Evolutionary conservation across 2,113 vertebrate genomes (phyloP), one percentile per base, ranked within the genome.

Genomic region (Cyprinus carpio): DNA sequence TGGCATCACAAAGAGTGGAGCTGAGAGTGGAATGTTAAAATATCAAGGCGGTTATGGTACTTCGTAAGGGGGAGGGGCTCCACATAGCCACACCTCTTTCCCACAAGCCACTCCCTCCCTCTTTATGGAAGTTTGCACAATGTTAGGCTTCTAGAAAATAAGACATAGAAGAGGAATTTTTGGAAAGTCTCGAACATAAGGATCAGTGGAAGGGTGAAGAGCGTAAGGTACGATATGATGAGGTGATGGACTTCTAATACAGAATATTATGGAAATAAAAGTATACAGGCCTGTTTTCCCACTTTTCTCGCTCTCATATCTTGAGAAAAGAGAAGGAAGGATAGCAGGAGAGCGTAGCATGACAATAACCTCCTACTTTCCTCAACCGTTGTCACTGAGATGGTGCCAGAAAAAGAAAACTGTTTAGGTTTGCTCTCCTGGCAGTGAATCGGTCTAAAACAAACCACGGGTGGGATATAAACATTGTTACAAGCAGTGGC

Each of bases 361-460:
- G 31, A 56, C 56, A 43, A 20, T 5, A 54, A 51, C 29, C 65
- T 27, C 54, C 40, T 18, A 77, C 69, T 76, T 27, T 79, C 25
- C 29, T 80, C 20, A 40, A 82, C 62, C 87, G 58, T 83, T 79
- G 69, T 88, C 89, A 87, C 83, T n/a, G 88, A 85, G 85, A 90
- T 58, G 40, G 20, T 86, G 84, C 81, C 81, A 81, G 75, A 87
- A 90, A 89, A 92, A 85, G 72, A 87, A 91, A 20, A 83, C 87
- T 90, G 91, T 94, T 92, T 93, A 92, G 88, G 87, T 90, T 91
- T 87, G 85, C 89, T 90, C 90, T 93, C 90, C 87, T 93, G 92
- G 93, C 92, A 90, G 90, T 92, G 87, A 85, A 87, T 86, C 75
- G 84, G 79, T 71, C 86, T 88, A 93, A 92, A 90, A 90, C 90